Conservation (phyloP, 30 jellyfish, hydroid and myxozoan species). For the Aurelia aurita complex sp. Pacific region DNA sequence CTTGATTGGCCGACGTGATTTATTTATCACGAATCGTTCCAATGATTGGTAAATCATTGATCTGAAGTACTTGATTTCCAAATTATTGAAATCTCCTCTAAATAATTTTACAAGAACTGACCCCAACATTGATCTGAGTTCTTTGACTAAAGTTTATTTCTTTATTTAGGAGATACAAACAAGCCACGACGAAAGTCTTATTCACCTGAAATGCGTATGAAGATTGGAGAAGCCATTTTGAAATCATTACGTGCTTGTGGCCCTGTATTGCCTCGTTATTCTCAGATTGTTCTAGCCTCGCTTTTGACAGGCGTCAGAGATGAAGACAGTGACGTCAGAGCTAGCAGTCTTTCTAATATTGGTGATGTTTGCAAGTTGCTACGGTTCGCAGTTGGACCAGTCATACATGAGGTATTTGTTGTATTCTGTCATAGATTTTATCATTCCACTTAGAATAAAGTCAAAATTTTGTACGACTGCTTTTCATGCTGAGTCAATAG, state of each 20-base stretch:
- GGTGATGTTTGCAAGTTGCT: constrained; percentile 81
- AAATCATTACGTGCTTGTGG: constrained; percentile 69
- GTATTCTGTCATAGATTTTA: too few species aligned
- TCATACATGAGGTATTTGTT: constrained; percentile 65
- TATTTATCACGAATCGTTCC: too few species aligned
- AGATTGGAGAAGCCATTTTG: constrained; percentile 84
- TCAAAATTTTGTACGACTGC: too few species aligned
- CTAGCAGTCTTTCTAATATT: constrained; percentile 83
- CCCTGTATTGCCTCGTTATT: constrained; percentile 68
- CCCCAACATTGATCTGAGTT: not conserved
- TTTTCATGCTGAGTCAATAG: too few species aligned
- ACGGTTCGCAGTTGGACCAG: constrained; percentile 63
- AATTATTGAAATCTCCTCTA: too few species aligned
- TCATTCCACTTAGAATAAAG: too few species aligned
- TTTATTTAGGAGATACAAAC: constrained; percentile 1
- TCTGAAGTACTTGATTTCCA: too few species aligned
- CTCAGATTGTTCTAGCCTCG: constrained; percentile 69
- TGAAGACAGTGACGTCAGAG: constrained; percentile 68
- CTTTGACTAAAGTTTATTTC: not conserved
- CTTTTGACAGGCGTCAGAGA: constrained; percentile 85
- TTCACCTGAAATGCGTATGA: constrained; percentile 81
- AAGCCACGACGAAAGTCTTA: not conserved
- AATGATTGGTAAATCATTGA: too few species aligned
- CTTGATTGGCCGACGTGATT: too few species aligned
- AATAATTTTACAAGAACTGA: not conserved